Base-by-base conservation (phyloP, 2,888 invertebrate species). In the Microdon myrmicae region DNA sequence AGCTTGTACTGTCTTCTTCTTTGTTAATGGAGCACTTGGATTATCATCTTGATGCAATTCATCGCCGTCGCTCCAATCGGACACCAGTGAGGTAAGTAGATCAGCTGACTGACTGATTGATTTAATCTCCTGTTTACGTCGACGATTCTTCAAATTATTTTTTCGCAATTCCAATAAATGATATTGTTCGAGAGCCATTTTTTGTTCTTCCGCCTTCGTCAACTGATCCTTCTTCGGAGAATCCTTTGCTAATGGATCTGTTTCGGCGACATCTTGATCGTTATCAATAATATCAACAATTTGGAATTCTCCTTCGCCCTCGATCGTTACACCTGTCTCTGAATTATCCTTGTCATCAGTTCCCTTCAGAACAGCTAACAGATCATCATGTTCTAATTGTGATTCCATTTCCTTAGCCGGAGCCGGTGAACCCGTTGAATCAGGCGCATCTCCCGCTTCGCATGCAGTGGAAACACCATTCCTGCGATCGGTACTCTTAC, bases 321-420 rank as follows among this genome's bases (percentile, higher is more conserved):
- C 77, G 7, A 77, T 77, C 4, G 77, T 78, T 0, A 77, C 77
- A 2, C 74, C 74, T 26, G 35, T 19, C 44, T 48, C 32, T 48
- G 44, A 31, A 49, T 80, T 23, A 64, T 83, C 83, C 71, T 81
- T 81, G 64, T 82, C 81, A 80, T 84, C 84, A 55, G 84, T 82
- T 68, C 83, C 81, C 13, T 85, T 84, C 22, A 85, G 73, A 16
- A 81, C 80, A 55, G 82, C 84, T 9, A 85, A 81, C 54, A 80
- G 69, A 54, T 80, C 80, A 10, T 75, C 75, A 41, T 78, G 75
- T 8, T 74, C 71, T 6, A 76, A 35, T 0, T 72, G 59, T 6
- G 41, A 8, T 2, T 53, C 61, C n/a, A 6, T 41, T 37, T 1
- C 29, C 39, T 37, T 9, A 31, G 1, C 20, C 4, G 14, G 2